Evolutionary conservation across 1,140 invertebrate species (phyloP).

Genomic region (Drosophila navojoa): DNA sequence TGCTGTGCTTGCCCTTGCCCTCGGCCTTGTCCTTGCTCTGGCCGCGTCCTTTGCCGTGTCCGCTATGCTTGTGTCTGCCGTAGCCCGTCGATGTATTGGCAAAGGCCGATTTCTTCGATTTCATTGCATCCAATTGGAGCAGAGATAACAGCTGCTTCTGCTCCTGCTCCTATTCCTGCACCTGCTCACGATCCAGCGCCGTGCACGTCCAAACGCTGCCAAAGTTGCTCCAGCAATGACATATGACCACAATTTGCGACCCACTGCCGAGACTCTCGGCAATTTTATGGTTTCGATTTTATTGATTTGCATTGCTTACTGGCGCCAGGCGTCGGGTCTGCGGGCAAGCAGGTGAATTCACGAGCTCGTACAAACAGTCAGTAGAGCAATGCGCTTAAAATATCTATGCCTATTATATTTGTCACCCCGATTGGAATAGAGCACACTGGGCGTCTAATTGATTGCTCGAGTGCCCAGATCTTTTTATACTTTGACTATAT

Average conservation of each 20-base stretch:
- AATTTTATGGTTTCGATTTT: conserved; percentile 73
- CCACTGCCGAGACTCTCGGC: conserved; percentile 17
- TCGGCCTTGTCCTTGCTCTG: conserved; percentile 58
- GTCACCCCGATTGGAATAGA: conserved; percentile 33
- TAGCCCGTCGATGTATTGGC: conserved; percentile 77
- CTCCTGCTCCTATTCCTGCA: background rate
- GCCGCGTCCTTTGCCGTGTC: conserved; percentile 52
- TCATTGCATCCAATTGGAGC: conserved; percentile 64
- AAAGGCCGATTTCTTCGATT: conserved; percentile 76
- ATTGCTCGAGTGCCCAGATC: background rate
- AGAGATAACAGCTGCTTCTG: background rate
- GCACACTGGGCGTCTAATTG: background rate
- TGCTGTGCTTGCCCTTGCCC: conserved; percentile 38
- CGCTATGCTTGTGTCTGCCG: conserved; percentile 70
- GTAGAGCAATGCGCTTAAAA: conserved; percentile 69
- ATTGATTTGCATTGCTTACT: conserved; percentile 64
- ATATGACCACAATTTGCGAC: conserved; percentile 23
- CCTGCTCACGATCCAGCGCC: background rate
- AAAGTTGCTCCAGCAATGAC: conserved; percentile 55
- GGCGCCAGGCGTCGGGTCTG: background rate
- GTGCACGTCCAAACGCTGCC: conserved; percentile 37
- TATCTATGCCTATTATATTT: conserved; percentile 69
- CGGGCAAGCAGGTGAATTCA: conserved; percentile 25
- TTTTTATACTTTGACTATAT: background rate
- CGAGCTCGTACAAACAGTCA: conserved; percentile 34